phyloP scores from a whole-genome alignment of 2,888 invertebrate species.

The Nephrotoma guestfalica region DNA sequence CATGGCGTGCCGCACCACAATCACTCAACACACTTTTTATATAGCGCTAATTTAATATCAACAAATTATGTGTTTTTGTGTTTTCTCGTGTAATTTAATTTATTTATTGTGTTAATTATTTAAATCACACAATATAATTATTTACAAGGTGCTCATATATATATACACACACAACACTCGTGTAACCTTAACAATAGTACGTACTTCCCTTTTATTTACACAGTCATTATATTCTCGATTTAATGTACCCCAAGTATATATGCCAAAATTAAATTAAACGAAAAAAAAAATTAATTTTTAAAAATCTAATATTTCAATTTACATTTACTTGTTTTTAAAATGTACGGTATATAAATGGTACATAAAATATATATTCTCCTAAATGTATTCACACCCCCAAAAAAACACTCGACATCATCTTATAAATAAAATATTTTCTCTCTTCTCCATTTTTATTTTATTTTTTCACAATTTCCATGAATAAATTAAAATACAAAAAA shows the following conservation, averaged over 20 bases:
- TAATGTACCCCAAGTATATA: background rate
- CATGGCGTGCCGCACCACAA: background rate
- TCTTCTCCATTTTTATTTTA: background rate
- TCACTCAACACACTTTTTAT: background rate
- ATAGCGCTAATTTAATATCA: background rate
- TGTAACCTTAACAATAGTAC: background rate
- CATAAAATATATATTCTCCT: background rate
- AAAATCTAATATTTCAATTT: background rate
- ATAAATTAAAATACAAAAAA: background rate
- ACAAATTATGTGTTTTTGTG: background rate
- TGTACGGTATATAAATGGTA: background rate
- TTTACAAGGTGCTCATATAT: background rate
- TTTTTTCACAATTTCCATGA: background rate
- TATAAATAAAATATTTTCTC: background rate
- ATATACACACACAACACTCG: background rate
- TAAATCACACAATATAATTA: background rate
- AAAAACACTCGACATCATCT: background rate
- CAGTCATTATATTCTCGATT: background rate
- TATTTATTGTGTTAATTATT: background rate
- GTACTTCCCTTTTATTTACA: background rate
- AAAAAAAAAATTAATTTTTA: background rate
- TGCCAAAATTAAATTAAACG: background rate
- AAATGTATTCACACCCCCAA: background rate
- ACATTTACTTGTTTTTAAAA: background rate
- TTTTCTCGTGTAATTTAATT: background rate